Evolutionary conservation across 2,888 invertebrate species (phyloP).

Genomic region (Nudaria mundana): DNA sequence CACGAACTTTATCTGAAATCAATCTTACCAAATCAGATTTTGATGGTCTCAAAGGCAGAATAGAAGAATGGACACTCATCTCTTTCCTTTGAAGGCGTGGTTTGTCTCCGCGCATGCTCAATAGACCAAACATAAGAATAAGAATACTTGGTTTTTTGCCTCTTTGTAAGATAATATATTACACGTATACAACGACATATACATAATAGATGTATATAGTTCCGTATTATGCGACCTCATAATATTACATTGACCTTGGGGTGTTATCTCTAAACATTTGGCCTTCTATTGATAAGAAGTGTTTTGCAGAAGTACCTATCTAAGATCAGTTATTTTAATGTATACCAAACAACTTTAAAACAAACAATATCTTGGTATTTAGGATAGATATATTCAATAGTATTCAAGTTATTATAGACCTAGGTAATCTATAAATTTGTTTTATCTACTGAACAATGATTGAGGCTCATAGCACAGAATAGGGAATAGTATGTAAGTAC

Average conservation of each 20-base stretch:
- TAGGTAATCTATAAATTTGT: no score
- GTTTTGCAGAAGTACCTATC: background rate
- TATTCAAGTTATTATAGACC: no score
- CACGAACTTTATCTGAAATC: constrained; percentile 59
- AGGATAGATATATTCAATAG: no score
- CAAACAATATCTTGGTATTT: no score
- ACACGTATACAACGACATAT: constrained; percentile 46
- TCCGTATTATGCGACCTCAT: constrained; percentile 12
- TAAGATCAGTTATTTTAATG: no score
- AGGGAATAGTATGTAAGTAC: no score
- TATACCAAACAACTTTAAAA: no score
- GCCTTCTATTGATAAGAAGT: background rate
- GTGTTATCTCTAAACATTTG: background rate
- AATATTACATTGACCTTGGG: constrained; percentile 9
- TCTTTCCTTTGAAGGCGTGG: constrained; percentile 66
- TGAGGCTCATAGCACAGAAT: no score
- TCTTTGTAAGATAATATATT: constrained; percentile 52
- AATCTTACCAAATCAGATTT: constrained; percentile 59
- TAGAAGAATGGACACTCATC: constrained; percentile 52
- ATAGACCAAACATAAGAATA: constrained; percentile 65
- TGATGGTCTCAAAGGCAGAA: constrained; percentile 35
- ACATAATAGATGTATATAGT: constrained; percentile 39
- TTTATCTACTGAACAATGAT: no score
- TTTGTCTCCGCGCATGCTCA: constrained; percentile 66
- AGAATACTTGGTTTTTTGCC: constrained; percentile 62